These are phyloP conservation scores for Electrona antarctica DNA, from an alignment of 2,113 vertebrate genomes.

Conservation along the genomic window DNA sequence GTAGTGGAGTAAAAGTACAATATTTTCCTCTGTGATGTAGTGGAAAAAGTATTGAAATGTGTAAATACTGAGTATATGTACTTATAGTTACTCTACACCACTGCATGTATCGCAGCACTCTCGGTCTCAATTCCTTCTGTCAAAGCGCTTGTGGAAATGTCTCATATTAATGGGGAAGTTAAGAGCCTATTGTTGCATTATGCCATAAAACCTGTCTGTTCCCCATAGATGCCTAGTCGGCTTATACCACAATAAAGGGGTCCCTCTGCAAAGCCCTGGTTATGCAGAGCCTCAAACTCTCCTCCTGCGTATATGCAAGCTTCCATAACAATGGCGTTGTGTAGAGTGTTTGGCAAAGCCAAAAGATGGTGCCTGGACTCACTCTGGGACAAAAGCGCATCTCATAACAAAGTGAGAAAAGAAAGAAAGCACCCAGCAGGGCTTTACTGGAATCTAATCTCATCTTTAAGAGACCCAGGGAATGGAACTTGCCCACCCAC, in stretches of 20 bases:
- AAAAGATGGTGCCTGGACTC: slow-evolving; percentile 26
- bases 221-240: slow-evolving; percentile 30
- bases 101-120: neutral
- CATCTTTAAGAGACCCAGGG: slow-evolving; percentile 58
- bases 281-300: neutral
- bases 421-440: slow-evolving; percentile 22
- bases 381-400: slow-evolving; percentile 31
- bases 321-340: neutral
- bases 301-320: neutral
- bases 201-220: slow-evolving; percentile 5
- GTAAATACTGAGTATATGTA: too few species aligned
- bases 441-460: slow-evolving; percentile 40
- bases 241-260: neutral
- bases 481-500: slow-evolving; percentile 65
- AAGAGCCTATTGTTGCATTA: neutral
- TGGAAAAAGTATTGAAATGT: too few species aligned
- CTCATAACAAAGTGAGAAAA: slow-evolving; percentile 34
- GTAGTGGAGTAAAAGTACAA: too few species aligned
- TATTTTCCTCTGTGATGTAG: too few species aligned
- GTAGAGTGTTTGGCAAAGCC: neutral
- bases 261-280: neutral
- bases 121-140: slow-evolving; percentile 27
- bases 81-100: too few species aligned
- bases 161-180: slow-evolving; percentile 30
- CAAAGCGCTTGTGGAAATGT: neutral